Evolutionary conservation across 2,797 vertebrate species (phyloP).

Genomic region (Gephyroberyx darwinii): DNA sequence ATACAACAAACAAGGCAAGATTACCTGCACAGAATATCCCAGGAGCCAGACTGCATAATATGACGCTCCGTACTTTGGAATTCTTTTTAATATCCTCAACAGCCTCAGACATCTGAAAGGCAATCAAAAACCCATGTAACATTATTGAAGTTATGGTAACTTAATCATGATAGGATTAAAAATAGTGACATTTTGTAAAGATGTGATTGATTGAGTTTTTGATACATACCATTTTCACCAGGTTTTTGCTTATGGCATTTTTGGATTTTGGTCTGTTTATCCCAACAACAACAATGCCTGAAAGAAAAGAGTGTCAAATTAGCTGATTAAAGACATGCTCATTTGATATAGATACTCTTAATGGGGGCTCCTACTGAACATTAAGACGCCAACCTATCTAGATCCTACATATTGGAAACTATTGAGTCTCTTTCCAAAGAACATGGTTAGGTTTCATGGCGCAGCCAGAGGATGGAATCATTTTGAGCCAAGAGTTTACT

Average conservation of each 20-base stretch:
- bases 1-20: background rate
- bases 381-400: too few relatives aligned
- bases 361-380: too few relatives aligned
- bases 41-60: conserved; percentile 93
- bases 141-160: too few relatives aligned
- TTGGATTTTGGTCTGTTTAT: conserved; percentile 94
- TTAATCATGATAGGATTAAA: too few relatives aligned
- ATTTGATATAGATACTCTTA: too few relatives aligned
- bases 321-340: background rate
- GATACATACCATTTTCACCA: conserved; percentile 91
- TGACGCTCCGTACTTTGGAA: conserved; percentile 92
- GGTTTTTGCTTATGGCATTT: conserved; percentile 95
- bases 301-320: conserved; percentile 52
- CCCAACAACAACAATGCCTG: conserved; percentile 96
- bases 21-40: conserved; percentile 98
- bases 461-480: too few relatives aligned
- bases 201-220: too few relatives aligned
- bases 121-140: background rate
- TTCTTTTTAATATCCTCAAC: conserved; percentile 92
- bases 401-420: too few relatives aligned
- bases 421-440: too few relatives aligned
- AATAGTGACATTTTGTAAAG: too few relatives aligned
- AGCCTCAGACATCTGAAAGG: conserved; percentile 87
- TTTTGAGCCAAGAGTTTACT: too few relatives aligned
- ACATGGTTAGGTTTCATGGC: too few relatives aligned